phyloP scores from a whole-genome alignment of 2,113 vertebrate species.

The Corvus moneduloides region DNA sequence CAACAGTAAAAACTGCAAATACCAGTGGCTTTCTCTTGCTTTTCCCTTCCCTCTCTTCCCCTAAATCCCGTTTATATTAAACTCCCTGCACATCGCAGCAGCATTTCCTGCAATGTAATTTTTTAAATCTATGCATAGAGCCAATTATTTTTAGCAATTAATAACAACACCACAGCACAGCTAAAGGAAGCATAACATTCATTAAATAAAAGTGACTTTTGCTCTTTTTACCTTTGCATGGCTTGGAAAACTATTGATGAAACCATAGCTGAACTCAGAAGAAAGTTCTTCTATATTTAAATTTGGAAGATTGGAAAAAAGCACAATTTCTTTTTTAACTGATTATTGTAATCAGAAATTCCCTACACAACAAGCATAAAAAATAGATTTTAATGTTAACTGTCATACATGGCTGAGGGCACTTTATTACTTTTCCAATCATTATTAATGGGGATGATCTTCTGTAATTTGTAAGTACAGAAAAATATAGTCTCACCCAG shows the following conservation, averaged over 20 bases:
- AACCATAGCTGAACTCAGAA: constrained; percentile 60
- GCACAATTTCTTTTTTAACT: background rate
- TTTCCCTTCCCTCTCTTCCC: background rate
- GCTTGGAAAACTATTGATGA: constrained; percentile 66
- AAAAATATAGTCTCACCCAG: background rate
- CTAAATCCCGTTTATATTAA: background rate
- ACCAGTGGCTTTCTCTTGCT: background rate
- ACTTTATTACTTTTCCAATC: constrained; percentile 30
- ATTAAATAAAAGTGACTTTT: constrained; percentile 66
- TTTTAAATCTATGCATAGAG: background rate
- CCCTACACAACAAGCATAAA: constrained; percentile 59
- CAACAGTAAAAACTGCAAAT: background rate
- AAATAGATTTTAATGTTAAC: constrained; percentile 36
- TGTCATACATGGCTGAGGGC: background rate
- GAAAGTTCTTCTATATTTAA: constrained; percentile 48
- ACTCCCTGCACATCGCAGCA: background rate
- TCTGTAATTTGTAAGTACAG: constrained; percentile 3
- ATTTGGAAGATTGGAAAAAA: background rate
- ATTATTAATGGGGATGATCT: constrained; percentile 48
- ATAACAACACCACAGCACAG: constrained; percentile 51
- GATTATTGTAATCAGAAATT: constrained; percentile 47
- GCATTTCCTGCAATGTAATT: background rate
- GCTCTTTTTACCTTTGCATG: constrained; percentile 64
- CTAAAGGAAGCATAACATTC: constrained; percentile 52
- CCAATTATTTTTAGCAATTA: constrained; percentile 62